phyloP scores from a whole-genome alignment of 2,797 vertebrate genomes.

The Scolopax bukidnonensis region DNA sequence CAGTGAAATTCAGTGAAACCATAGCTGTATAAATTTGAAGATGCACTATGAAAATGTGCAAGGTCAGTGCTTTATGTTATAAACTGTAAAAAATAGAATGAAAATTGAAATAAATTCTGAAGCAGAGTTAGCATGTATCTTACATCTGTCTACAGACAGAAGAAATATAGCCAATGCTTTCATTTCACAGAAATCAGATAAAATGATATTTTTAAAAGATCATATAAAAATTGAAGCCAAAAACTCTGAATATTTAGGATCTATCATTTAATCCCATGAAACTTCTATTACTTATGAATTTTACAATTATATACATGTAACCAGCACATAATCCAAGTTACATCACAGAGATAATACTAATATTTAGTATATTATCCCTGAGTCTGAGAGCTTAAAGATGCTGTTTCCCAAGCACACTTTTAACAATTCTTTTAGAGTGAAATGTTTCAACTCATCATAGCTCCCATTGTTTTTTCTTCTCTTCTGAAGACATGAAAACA shows the following conservation, averaged over 20 bases:
- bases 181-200: conserved; percentile 24
- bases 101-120: not conserved
- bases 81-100: not conserved
- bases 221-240: not conserved
- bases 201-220: not conserved
- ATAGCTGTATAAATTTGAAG: not conserved
- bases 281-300: not conserved
- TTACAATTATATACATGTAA: not conserved
- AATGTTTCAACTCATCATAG: not conserved
- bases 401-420: not conserved
- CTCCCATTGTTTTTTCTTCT: not conserved
- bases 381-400: not conserved
- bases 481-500: not conserved
- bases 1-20: not conserved
- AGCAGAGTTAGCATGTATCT: not conserved
- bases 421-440: not conserved
- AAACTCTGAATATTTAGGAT: not conserved
- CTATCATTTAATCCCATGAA: not conserved
- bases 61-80: not conserved
- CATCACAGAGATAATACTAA: not conserved
- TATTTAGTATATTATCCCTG: not conserved
- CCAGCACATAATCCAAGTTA: not conserved
- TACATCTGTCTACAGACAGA: conserved; percentile 2
- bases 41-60: not conserved
- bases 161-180: conserved; percentile 18